Evolutionary conservation across 2,888 invertebrate genomes (phyloP).

Genomic region (Lypha dubia): DNA sequence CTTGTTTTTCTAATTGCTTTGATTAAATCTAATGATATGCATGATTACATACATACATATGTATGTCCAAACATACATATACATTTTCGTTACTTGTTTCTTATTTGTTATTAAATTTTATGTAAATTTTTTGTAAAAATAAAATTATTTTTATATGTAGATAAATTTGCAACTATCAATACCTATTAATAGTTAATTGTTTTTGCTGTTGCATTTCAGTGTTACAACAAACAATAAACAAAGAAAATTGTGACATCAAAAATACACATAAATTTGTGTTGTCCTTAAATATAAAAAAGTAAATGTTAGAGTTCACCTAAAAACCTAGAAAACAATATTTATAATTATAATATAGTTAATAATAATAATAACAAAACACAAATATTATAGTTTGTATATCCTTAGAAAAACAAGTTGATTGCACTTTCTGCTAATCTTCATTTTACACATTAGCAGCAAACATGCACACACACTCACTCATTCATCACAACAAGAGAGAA

Average conservation of each 20-base stretch:
- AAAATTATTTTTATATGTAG: constrained; percentile 30
- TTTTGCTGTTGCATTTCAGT: constrained; percentile 59
- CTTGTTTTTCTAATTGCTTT: no score
- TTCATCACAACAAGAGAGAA: no score
- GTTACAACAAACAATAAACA: constrained; percentile 76
- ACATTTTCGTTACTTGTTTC: background rate
- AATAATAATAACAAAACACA: constrained; percentile 26
- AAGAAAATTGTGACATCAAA: constrained; percentile 73
- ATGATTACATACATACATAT: background rate
- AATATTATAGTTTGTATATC: constrained; percentile 15
- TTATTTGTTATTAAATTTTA: background rate
- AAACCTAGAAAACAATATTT: constrained; percentile 60
- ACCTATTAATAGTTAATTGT: constrained; percentile 62
- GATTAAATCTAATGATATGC: constrained; percentile 61
- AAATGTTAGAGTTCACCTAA: constrained; percentile 51
- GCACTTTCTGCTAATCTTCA: constrained; percentile 17
- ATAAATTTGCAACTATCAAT: constrained; percentile 65
- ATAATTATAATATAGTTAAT: no score
- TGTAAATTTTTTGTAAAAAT: constrained; percentile 40
- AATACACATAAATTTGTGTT: constrained; percentile 42
- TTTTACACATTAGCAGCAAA: constrained; percentile 11
- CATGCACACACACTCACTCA: background rate
- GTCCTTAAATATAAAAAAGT: constrained; percentile 47
- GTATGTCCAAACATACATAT: no score
- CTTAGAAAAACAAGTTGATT: constrained; percentile 37